Evolutionary conservation across 2,888 invertebrate genomes (phyloP).

Genomic region (Dorcus parallelipipedus): DNA sequence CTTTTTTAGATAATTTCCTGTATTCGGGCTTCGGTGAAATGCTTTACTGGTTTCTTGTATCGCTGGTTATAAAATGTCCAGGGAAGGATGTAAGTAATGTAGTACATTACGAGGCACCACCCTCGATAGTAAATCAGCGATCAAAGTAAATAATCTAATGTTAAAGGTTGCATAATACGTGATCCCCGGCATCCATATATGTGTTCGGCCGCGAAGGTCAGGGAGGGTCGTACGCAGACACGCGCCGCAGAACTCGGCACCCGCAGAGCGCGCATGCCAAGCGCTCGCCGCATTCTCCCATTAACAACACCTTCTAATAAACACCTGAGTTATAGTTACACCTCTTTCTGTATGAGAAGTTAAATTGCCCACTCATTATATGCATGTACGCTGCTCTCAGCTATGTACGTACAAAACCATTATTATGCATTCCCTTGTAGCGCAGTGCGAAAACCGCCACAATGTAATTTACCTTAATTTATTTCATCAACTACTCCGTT

Average conservation of each 20-base stretch:
- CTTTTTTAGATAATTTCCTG: too few species aligned
- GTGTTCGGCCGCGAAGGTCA: slow-evolving; percentile 20
- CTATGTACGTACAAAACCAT: slow-evolving; percentile 12
- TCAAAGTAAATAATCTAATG: too few species aligned
- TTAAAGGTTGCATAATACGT: too few species aligned
- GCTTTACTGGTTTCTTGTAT: too few species aligned
- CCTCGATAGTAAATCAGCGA: too few species aligned
- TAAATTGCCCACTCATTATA: slow-evolving; percentile 23
- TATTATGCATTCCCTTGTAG: slow-evolving; percentile 2
- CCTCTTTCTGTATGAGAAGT: slow-evolving; percentile 25
- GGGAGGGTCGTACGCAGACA: slow-evolving; percentile 26
- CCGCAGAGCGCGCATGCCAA: slow-evolving; percentile 28
- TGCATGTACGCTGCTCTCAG: slow-evolving; percentile 7
- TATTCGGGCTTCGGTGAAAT: too few species aligned
- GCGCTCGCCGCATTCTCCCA: slow-evolving; percentile 26
- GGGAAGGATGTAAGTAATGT: too few species aligned
- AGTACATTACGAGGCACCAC: too few species aligned
- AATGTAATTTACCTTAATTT: too few species aligned
- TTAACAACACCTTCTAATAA: slow-evolving; percentile 30
- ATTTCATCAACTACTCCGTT: too few species aligned
- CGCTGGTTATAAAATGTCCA: too few species aligned
- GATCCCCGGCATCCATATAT: not conserved
- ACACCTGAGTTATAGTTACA: slow-evolving; percentile 27
- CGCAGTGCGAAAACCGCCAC: too few species aligned
- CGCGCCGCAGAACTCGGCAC: slow-evolving; percentile 25